Evolutionary conservation across 2,888 invertebrate species (phyloP), one percentile per base, ranked within the genome.

Genomic region (Megamerina dolium): DNA sequence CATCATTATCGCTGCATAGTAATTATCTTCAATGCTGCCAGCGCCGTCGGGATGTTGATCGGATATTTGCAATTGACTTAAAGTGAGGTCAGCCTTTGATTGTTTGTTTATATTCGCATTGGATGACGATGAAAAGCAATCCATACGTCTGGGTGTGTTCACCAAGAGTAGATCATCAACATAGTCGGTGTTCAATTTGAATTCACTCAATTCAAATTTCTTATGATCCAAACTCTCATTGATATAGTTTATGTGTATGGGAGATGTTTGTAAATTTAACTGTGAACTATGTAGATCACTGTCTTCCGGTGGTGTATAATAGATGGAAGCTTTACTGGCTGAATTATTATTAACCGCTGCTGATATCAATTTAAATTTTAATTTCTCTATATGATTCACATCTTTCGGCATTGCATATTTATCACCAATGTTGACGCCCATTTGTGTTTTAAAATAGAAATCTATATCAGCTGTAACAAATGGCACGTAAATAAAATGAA

Each of bases 321-420:
- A 89, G 39, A 88, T 78, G 37, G 85, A 85, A 58, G 81, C 73
- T 64, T 77, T 80, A 68, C 85, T 85, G 54, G 81, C 80, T 34
- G 66, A 62, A 49, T 63, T 64, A 45, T 64, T 60, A 27, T 64
- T 56, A 20, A 51, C 39, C 3, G 49, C 49, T 35, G 51, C 56
- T 31, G 65, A 57, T 38, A 55, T 52, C 30, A 68, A 45, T 54
- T 66, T 63, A 9, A 55, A 56, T 43, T 63, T 69, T 18, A 67
- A 55, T 41, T 57, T 56, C 41, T 64, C 57, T 43, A 66, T 52
- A n/a, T n/a, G n/a, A 45, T 62, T 60, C 31, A 64, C 48, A 55
- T 63, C 61, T 46, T 63, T 59, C 42, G 57, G 49, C 39, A 51
- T 57, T 37, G 57, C 50, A 30, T 61, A 59, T n/a, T n/a, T n/a